These are phyloP conservation scores for Cyanistes caeruleus DNA, from an alignment of 2,113 vertebrate genomes.

Conservation along the genomic window DNA sequence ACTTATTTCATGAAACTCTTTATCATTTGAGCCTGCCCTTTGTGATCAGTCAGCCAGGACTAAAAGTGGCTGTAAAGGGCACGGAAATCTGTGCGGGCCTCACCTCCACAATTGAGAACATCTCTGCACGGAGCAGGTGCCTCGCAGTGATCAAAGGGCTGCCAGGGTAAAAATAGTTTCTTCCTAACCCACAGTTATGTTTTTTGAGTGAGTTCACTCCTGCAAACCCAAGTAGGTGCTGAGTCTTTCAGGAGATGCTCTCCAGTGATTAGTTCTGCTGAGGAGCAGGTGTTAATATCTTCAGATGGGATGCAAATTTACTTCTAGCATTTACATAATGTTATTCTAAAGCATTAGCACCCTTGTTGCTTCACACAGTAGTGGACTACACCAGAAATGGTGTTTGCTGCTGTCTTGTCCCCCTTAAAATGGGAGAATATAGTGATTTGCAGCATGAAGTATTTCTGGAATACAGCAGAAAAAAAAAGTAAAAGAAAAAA, in stretches of 20 bases:
- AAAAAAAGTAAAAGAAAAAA: background rate
- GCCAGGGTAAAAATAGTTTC: background rate
- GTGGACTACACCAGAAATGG: background rate
- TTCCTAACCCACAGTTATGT: background rate
- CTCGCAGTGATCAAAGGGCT: background rate
- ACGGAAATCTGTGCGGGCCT: conserved; percentile 29
- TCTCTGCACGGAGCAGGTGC: background rate
- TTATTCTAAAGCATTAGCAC: background rate
- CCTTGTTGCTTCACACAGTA: background rate
- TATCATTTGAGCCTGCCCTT: conserved; percentile 16
- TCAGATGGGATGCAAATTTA: background rate
- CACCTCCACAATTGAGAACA: background rate
- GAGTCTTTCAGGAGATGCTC: background rate
- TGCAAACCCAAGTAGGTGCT: background rate
- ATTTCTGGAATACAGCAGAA: background rate
- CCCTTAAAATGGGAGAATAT: background rate
- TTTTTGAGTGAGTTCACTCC: background rate
- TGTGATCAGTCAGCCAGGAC: conserved; percentile 51
- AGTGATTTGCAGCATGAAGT: background rate
- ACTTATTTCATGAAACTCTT: conserved; percentile 50
- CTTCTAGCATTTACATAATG: background rate
- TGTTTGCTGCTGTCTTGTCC: background rate
- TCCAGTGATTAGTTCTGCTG: background rate
- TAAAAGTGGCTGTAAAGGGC: conserved; percentile 44
- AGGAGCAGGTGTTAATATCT: background rate